Evolutionary conservation across 1,140 invertebrate genomes (phyloP), one percentile per base, ranked within the genome.

Genomic region (Drosophila takahashii): DNA sequence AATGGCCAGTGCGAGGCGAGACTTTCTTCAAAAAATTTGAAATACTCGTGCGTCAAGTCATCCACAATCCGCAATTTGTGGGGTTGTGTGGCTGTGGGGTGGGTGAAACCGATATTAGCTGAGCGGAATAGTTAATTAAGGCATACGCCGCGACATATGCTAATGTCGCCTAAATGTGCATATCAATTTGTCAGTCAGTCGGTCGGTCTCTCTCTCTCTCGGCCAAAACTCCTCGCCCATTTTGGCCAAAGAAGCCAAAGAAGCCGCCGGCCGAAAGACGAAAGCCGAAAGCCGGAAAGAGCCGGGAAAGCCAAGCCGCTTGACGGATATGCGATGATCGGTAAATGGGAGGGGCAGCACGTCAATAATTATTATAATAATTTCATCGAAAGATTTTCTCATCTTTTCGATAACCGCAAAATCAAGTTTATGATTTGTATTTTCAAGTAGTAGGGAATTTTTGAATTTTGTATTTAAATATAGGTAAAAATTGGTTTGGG

Each of bases 51-150:
- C 64, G 45, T 58, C 59, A 64, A 67, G 27, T 27, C 58, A 50
- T 60, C 59, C 44, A 16, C 60, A 58, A 15, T 64, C 53, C 60
- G 62, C 34, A 50, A 50, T 32, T 48, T 32, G 29, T 32, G 29
- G 29, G 29, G 7, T 32, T 9, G 29, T 7, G 29, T 2, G 7
- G 8, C 1, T 7, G 72, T 72, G 77, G 60, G 84, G 84, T 89
- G 79, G 84, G 84, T 89, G 84, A 89, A 89, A 89, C 84, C 84
- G 85, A 89, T 89, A 89, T 89, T 84, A 84, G 84, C 84, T 89
- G 84, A 89, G 77, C 73, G 67, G 84, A 89, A 89, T 89, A 60
- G 85, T 80, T 89, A 89, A 89, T 90, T 90, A 80, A 90, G 66
- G 76, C 79, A 69, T 47, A 65, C 51, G 53, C 70, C 51, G 53